Conservation (phyloP, 2,113 vertebrate genomes). For the Malurus melanocephalus region DNA sequence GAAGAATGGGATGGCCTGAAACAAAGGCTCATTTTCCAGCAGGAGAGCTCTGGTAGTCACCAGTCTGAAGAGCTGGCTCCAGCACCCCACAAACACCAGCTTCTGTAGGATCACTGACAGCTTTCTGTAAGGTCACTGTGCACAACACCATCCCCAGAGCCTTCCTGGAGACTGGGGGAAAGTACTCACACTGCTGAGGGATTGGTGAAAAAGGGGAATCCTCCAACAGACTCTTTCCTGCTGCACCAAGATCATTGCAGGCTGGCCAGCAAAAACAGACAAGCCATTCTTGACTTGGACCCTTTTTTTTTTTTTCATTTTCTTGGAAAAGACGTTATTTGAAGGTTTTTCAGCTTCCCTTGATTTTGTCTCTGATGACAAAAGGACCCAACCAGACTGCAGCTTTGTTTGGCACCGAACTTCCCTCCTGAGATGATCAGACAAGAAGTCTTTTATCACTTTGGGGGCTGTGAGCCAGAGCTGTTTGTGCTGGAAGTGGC, state of each 20-base stretch:
- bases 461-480: neutral
- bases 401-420: conserved; percentile 47
- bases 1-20: neutral
- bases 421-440: conserved; percentile 35
- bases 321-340: conserved; percentile 1
- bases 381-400: conserved; percentile 29
- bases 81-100: neutral
- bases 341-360: neutral
- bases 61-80: neutral
- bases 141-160: neutral
- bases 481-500: conserved; percentile 36
- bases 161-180: neutral
- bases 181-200: neutral
- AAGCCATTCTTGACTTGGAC: neutral
- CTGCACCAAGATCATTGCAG: neutral
- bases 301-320: neutral
- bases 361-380: conserved; percentile 9
- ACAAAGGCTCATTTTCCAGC: neutral
- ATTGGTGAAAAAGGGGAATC: neutral
- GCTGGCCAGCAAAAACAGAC: neutral
- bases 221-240: neutral
- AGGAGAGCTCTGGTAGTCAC: neutral
- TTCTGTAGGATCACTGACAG: neutral
- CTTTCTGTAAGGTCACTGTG: neutral
- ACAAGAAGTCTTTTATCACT: conserved; percentile 56